phyloP scores from a whole-genome alignment of 2,888 invertebrate genomes.

The Drosophila nr. perissopoda region DNA sequence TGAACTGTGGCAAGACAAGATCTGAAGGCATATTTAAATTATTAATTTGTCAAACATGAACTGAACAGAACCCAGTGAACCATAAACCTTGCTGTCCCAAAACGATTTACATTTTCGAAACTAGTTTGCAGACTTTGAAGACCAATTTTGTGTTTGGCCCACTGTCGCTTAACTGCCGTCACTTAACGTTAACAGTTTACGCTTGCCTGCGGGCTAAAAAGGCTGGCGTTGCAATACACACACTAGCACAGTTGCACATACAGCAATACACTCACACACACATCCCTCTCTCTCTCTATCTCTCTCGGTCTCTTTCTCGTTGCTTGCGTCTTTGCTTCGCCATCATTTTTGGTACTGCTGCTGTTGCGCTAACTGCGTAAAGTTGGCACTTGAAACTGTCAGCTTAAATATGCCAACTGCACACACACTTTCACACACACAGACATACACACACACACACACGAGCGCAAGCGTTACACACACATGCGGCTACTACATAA shows the following conservation, averaged over 20 bases:
- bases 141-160: conserved; percentile 45
- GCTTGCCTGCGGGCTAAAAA: conserved; percentile 79
- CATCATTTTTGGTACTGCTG: conserved; percentile 74
- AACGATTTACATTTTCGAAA: not conserved
- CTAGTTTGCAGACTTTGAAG: not conserved
- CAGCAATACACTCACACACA: conserved; percentile 17
- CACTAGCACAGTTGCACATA: conserved; percentile 27
- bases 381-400: conserved; percentile 80
- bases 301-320: not conserved
- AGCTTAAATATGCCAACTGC: conserved; percentile 79
- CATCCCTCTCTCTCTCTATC: conserved; percentile 21
- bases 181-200: conserved; percentile 80
- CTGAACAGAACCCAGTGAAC: not conserved
- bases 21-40: not conserved
- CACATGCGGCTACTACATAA: conserved; percentile 66
- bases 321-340: conserved; percentile 58
- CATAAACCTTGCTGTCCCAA: not conserved
- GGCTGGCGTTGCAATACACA: conserved; percentile 72
- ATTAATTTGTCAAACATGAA: conserved; percentile 11
- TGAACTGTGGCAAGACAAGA: not conserved
- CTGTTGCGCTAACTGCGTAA: conserved; percentile 78
- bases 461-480: conserved; percentile 15
- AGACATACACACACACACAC: conserved; percentile 20
- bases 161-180: conserved; percentile 79
- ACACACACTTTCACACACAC: conserved; percentile 61